Base-by-base conservation (phyloP, 2,888 invertebrate genomes). In the Antitype chi region DNA sequence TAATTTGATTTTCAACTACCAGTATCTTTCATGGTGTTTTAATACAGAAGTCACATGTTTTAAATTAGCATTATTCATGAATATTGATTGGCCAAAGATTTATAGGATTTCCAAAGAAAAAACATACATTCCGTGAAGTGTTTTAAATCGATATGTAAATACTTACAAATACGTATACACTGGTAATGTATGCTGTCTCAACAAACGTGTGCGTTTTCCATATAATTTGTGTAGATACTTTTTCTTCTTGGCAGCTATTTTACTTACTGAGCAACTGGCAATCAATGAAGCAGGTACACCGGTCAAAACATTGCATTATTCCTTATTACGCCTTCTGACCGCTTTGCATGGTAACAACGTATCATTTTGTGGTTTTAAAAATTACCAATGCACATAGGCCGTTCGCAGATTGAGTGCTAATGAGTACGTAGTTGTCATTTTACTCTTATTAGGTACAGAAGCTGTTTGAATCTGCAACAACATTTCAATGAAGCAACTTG, bases 61-160 rank as follows among this genome's bases (percentile, higher is more conserved):
- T 63, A 74, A 62, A 82, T 85, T 74, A 82, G 66, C 69, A 74
- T 72, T 53, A 71, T 69, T 82, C 86, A 84, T 84, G 86, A 84
- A 84, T 84, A 84, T 84, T 85, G 78, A 84, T 85, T 55, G 64
- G 11, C 43, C 17, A 17, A 82, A 74, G 83, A 84, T 84, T 84
- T 84, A 84, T 85, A 23, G 66, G 64, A 71, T 70, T 85, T 85
- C 66, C 66, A 78, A 82, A 78, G 82, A 85, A 84, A 85, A 84
- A 84, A 78, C 82, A 75, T 52, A 85, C 59, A 85, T 85, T 85
- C 70, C 86, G 83, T 74, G 86, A 85, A 66, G 63, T 55, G 70
- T 59, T 82, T 85, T 82, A 85, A 78, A 75, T 78, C 66, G 70
- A 74, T 85, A 82, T 85, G 84, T 78, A 78, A 84, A 84, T 85